These are phyloP conservation scores for Chrosomus eos DNA, from an alignment of 2,797 vertebrate species.

Conservation along the genomic window DNA sequence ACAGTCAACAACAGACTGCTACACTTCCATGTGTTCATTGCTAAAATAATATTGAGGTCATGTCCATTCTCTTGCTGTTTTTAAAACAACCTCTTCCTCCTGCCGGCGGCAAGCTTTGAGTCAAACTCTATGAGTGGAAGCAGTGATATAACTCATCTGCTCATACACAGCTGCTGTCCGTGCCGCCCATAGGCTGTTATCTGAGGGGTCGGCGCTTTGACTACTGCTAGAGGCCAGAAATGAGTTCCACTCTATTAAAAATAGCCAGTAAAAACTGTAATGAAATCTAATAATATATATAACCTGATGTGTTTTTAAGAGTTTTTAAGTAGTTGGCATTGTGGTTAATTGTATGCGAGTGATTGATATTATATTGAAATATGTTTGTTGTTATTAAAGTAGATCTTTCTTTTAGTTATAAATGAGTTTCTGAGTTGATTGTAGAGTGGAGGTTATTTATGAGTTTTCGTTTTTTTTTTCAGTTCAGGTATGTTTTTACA, in stretches of 20 bases:
- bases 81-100: constrained; percentile 22
- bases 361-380: not conserved
- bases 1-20: constrained; percentile 19
- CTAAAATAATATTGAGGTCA: constrained; percentile 18
- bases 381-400: not conserved
- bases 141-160: constrained; percentile 37
- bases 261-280: not conserved
- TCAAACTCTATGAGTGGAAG: constrained; percentile 7
- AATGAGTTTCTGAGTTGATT: constrained; percentile 23
- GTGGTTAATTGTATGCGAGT: not conserved
- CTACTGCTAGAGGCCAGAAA: constrained; percentile 5
- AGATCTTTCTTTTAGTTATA: not conserved
- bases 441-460: not conserved
- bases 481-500: constrained; percentile 11
- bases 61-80: constrained; percentile 1
- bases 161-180: constrained; percentile 46
- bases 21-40: not conserved
- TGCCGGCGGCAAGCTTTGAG: not conserved
- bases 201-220: not conserved
- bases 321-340: not conserved
- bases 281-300: not conserved
- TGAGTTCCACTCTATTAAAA: not conserved
- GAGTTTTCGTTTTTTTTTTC: constrained; percentile 8
- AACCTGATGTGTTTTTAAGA: not conserved
- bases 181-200: constrained; percentile 33